A percentile compares a stretch with the other conserved stretches of the same genome.
phyloP scores from a whole-genome alignment of 1,140 invertebrate genomes.

The Augochlora pura region DNA sequence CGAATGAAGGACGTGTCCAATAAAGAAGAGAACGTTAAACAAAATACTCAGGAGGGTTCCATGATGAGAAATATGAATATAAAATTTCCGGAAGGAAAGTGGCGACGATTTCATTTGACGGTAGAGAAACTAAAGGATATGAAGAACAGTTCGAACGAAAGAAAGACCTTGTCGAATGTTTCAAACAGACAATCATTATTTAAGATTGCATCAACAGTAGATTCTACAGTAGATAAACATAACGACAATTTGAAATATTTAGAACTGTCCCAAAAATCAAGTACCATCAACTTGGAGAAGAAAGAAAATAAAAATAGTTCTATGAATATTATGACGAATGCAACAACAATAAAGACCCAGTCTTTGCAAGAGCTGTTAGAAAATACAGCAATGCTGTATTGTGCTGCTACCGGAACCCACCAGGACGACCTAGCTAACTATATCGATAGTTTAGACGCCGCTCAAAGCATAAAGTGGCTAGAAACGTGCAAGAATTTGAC shows the following conservation, averaged over 20 bases:
- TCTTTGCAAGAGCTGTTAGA: slow-evolving; percentile 67
- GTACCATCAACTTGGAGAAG: neutral
- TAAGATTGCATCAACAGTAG: neutral
- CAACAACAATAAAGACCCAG: slow-evolving; percentile 26
- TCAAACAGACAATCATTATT: slow-evolving; percentile 5
- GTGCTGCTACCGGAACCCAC: slow-evolving; percentile 64
- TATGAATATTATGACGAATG: neutral
- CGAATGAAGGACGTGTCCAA: neutral
- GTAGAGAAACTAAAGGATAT: slow-evolving; percentile 39
- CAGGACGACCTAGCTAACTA: slow-evolving; percentile 71
- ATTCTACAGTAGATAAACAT: neutral
- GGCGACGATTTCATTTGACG: slow-evolving; percentile 43
- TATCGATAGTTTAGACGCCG: slow-evolving; percentile 66
- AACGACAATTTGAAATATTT: neutral
- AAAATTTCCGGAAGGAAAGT: slow-evolving; percentile 47
- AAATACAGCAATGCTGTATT: slow-evolving; percentile 72
- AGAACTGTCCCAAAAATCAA: neutral
- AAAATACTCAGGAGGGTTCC: neutral
- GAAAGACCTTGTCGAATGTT: neutral
- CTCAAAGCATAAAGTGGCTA: slow-evolving; percentile 69
- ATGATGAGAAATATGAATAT: slow-evolving; percentile 13
- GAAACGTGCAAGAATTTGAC: slow-evolving; percentile 40
- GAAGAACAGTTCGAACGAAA: neutral
- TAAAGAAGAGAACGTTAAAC: neutral
- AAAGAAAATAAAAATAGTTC: slow-evolving; percentile 25